These are phyloP conservation scores for Phylloscopus trochilus DNA, from an alignment of 2,113 vertebrate genomes.

Conservation along the genomic window DNA sequence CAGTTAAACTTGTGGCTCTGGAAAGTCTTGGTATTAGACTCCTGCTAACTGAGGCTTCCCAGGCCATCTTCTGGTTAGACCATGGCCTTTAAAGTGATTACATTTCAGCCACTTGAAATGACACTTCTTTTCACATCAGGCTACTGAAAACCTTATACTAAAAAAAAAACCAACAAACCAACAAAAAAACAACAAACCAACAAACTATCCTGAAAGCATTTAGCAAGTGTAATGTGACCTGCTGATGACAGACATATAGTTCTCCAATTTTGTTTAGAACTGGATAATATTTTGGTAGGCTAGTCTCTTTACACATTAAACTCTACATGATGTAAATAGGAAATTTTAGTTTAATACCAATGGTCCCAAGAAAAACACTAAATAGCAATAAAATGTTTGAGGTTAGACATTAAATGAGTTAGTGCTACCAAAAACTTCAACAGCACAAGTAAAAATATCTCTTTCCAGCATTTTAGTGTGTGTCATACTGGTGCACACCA, in stretches of 20 bases:
- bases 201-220: neutral
- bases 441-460: conserved; percentile 46
- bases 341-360: conserved; percentile 59
- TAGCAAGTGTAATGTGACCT: neutral
- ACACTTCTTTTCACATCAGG: neutral
- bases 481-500: conserved; percentile 15
- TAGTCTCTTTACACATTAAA: conserved; percentile 55
- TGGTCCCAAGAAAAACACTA: conserved; percentile 58
- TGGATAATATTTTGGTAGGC: conserved; percentile 54
- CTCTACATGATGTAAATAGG: conserved; percentile 56
- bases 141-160: neutral
- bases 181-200: neutral
- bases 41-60: neutral
- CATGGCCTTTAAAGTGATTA: neutral
- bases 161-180: neutral
- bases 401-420: conserved; percentile 43
- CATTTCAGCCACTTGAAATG: neutral
- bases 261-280: conserved; percentile 54
- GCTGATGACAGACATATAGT: conserved; percentile 24
- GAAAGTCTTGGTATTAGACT: neutral
- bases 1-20: neutral
- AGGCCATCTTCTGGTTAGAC: neutral
- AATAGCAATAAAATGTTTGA: conserved; percentile 62
- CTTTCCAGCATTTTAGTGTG: conserved; percentile 24
- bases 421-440: conserved; percentile 20